These are phyloP conservation scores for Sycophaga agraensis DNA, from an alignment of 1,140 invertebrate genomes.

Conservation along the genomic window DNA sequence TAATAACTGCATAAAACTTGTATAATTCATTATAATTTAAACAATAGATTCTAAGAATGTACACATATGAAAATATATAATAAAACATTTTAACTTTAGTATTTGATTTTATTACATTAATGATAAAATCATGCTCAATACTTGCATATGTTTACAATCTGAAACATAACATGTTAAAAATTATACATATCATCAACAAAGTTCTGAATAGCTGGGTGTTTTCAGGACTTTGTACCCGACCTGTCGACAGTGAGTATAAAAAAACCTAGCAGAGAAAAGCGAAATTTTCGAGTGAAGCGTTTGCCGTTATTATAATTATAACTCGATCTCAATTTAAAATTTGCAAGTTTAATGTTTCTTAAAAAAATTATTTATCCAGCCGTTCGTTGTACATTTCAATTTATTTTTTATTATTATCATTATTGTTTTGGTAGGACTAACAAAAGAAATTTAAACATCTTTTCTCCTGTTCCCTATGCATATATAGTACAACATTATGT, in stretches of 20 bases:
- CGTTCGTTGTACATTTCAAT: constrained; percentile 32
- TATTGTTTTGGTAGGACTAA: constrained; percentile 50
- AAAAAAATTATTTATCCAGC: constrained; percentile 34
- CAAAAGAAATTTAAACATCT: constrained; percentile 34
- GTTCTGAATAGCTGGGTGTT: constrained; percentile 47
- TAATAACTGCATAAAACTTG: too few species aligned
- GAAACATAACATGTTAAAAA: constrained; percentile 10
- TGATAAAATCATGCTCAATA: too few species aligned
- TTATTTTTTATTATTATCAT: constrained; percentile 28
- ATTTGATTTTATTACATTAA: too few species aligned
- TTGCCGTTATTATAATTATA: constrained; percentile 44
- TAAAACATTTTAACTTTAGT: too few species aligned
- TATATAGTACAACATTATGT: constrained; percentile 28
- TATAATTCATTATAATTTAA: too few species aligned
- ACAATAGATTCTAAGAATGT: too few species aligned
- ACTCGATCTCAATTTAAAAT: constrained; percentile 40
- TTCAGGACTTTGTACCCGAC: constrained; percentile 61
- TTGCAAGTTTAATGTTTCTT: constrained; percentile 37
- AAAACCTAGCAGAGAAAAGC: constrained; percentile 32
- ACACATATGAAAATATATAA: too few species aligned
- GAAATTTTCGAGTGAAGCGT: constrained; percentile 53
- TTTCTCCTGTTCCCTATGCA: constrained; percentile 34
- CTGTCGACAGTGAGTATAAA: constrained; percentile 60
- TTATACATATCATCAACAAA: constrained; percentile 22
- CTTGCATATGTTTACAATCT: constrained; percentile 1